These are phyloP conservation scores for Drosophila flavopinicola DNA, from an alignment of 2,888 invertebrate genomes.

Conservation along the genomic window DNA sequence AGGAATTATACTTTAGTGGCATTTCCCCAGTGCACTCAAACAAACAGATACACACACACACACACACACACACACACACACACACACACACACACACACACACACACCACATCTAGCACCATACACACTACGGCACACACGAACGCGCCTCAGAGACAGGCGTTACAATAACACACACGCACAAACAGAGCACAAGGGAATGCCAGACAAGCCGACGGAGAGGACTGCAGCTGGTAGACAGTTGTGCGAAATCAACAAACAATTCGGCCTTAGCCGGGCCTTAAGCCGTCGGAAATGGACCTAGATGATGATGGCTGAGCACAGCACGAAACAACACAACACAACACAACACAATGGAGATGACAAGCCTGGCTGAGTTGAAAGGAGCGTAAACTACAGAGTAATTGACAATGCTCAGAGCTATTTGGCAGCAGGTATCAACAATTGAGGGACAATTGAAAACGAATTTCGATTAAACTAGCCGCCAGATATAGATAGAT, in stretches of 20 bases:
- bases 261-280: constrained; percentile 8
- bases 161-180: constrained; percentile 32
- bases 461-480: neutral
- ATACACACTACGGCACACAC: constrained; percentile 46
- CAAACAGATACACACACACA: too few species aligned
- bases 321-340: neutral
- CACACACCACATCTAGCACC: constrained; percentile 11
- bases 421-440: constrained; percentile 10
- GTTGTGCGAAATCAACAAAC: constrained; percentile 24
- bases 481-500: too few species aligned
- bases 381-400: neutral
- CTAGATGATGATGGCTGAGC: neutral
- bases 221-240: constrained; percentile 20
- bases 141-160: constrained; percentile 48
- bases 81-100: constrained; percentile 4
- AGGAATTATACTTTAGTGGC: too few species aligned
- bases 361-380: constrained; percentile 9
- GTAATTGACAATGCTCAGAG: neutral
- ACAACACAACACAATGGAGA: neutral
- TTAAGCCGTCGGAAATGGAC: constrained; percentile 16
- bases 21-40: too few species aligned
- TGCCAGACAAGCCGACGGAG: neutral
- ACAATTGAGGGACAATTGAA: neutral
- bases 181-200: neutral
- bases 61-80: too few species aligned